Evolutionary conservation across 2,888 invertebrate species (phyloP), one percentile per base, ranked within the genome.

Genomic region (Thecocarcelia acutangulata): DNA sequence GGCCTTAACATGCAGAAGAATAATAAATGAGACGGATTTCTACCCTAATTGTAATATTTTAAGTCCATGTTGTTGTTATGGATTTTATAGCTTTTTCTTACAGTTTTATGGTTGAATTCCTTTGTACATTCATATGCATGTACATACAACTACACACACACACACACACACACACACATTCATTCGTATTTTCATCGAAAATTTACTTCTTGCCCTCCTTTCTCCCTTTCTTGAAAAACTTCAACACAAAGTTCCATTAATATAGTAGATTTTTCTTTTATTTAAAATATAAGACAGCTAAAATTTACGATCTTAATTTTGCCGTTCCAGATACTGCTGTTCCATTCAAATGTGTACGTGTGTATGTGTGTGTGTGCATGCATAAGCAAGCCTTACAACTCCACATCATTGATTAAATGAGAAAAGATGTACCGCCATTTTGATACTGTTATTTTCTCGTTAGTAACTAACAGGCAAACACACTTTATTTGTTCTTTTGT

Each of bases 171-270:
- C n/a, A n/a, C n/a, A n/a, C n/a, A n/a, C n/a, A n/a, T n/a, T n/a
- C n/a, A n/a, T n/a, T n/a, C n/a, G n/a, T n/a, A n/a, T 24, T 69
- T 69, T 56, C 37, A 56, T 77, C 48, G 13, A 63, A 56, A 50
- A 58, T 58, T 48, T 24, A 5, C 28, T n/a, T 46, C 24, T 50
- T 56, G 66, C 46, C 40, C 74, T 54, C 46, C 40, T 64, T 54
- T n/a, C 48, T 17, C 5, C 17, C 21, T 68, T 61, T 19, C 19
- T 28, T 19, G n/a, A n/a, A n/a, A n/a, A n/a, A n/a, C 42, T 70
- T 54, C 33, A 11, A 5, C 12, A 42, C 1, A 28, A 86, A 86
- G 84, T 86, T 85, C 83, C 85, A 86, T 86, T 88, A 87, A 88
- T 87, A 84, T 86, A 86, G 86, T 85, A 86, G 83, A 85, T 84